Base-by-base conservation (phyloP, 2,888 invertebrate genomes). In the Oligia latruncula region DNA sequence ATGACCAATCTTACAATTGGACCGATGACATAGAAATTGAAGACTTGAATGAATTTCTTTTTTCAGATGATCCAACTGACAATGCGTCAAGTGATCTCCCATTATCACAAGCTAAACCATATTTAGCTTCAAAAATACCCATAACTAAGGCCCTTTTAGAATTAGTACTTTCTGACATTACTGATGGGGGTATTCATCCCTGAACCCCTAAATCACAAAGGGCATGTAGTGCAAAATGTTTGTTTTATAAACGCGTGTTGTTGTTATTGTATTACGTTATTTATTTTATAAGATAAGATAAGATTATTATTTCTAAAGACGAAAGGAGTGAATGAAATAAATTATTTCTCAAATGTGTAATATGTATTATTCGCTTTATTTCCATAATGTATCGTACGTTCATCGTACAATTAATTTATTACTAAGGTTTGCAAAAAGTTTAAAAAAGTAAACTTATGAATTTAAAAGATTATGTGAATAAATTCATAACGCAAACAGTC, bases 71-170 rank as follows among this genome's bases (percentile, higher is more conserved):
- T 40, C 23, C 1, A 2, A 9, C 15, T 43, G 35, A 64, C 8
- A 49, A 84, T 49, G 15, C n/a, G 2, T 17, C 43, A 35, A 15
- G 17, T 13, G 49, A 68, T 3, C 20, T 20, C 4, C 35, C 13
- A 17, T 8, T 52, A 40, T 20, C 3, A 35, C 17, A 6, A 68
- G 23, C 6, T 15, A 70, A 49, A 29, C 52, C 52, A 23, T n/a
- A 67, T 29, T n/a, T 81, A n/a, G n/a, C 40, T 52, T 82, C 72
- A 80, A 80, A 46, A 62, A 68, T 85, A 76, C 52, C 71, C 49
- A 65, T 72, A 70, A 73, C 76, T 46, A 85, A 72, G 20, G 64
- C 75, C 20, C 65, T 81, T 0, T 72, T 83, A 60, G 29, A 81
- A 65, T 70, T 46, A 62, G 65, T 83, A n/a, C 74, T 83, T 43